These are phyloP conservation scores for Parambassis ranga DNA, from an alignment of 2,797 vertebrate genomes.

Conservation along the genomic window DNA sequence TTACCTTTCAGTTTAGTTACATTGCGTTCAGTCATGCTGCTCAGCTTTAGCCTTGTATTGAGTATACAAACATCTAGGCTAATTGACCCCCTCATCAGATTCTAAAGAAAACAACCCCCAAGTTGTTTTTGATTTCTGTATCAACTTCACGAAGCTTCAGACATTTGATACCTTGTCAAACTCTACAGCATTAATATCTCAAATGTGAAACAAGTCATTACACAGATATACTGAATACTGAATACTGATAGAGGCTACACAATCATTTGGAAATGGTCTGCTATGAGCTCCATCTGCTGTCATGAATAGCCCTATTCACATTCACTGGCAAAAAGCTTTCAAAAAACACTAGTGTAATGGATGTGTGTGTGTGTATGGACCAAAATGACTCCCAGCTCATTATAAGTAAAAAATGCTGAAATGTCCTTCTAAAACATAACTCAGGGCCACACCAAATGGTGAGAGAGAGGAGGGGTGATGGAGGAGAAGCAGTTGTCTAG, in stretches of 20 bases:
- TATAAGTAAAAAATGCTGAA: slow-evolving; percentile 23
- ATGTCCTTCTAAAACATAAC: slow-evolving; percentile 30
- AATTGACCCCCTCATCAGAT: no score
- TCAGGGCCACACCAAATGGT: slow-evolving; percentile 34
- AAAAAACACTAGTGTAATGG: background rate
- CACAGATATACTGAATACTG: background rate
- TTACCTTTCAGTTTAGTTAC: no score
- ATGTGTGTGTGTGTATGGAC: slow-evolving; percentile 22
- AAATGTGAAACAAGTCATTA: background rate
- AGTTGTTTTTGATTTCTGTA: background rate
- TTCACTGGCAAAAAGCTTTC: background rate
- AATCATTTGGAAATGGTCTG: background rate
- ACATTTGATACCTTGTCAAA: background rate
- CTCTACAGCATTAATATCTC: slow-evolving; percentile 4
- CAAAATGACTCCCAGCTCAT: slow-evolving; percentile 38
- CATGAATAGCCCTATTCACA: background rate
- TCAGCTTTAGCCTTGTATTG: no score
- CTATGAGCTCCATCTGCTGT: background rate
- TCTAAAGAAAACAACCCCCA: no score
- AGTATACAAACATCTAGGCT: no score
- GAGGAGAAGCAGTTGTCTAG: slow-evolving; percentile 23
- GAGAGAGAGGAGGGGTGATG: slow-evolving; percentile 11
- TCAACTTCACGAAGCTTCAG: background rate
- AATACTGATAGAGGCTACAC: background rate
- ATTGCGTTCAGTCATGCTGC: no score